Evolutionary conservation across 2,113 vertebrate species (phyloP).

Genomic region (Climacteris rufus): DNA sequence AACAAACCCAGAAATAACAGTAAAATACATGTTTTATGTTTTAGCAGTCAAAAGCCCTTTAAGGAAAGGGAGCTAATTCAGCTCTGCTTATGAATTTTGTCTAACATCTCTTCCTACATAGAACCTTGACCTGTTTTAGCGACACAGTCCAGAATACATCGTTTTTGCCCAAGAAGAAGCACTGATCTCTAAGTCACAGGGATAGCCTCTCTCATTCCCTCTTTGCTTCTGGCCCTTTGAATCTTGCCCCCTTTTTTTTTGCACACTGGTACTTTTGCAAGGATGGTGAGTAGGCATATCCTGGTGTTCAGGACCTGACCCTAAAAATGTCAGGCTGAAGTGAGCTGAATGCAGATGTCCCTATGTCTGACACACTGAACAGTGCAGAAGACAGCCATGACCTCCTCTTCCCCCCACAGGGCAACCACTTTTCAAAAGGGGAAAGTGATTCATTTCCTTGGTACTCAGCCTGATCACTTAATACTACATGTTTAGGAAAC

Average conservation of each 20-base stretch:
- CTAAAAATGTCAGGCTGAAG: not conserved
- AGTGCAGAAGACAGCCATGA: not conserved
- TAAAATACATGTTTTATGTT: not conserved
- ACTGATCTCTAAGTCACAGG: not conserved
- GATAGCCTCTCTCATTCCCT: not conserved
- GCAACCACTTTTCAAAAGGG: not conserved
- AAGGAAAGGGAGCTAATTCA: not conserved
- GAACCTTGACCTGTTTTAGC: not conserved
- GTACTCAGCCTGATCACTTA: not conserved
- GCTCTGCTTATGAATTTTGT: not conserved
- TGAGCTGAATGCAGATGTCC: not conserved
- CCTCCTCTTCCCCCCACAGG: not conserved
- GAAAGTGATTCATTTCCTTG: slow-evolving; percentile 40
- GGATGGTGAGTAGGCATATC: not conserved
- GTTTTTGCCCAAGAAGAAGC: not conserved
- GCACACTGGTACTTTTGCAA: rapidly evolving
- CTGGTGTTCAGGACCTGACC: not conserved
- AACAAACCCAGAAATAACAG: not conserved
- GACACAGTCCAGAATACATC: not conserved
- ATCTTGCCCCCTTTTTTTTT: not conserved
- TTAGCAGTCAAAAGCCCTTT: not conserved
- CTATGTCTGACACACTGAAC: not conserved
- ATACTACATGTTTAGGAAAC: not conserved
- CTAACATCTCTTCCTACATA: not conserved
- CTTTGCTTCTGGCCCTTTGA: not conserved